Base-by-base conservation (phyloP, 2,797 vertebrate genomes). In the Astyanax mexicanus region DNA sequence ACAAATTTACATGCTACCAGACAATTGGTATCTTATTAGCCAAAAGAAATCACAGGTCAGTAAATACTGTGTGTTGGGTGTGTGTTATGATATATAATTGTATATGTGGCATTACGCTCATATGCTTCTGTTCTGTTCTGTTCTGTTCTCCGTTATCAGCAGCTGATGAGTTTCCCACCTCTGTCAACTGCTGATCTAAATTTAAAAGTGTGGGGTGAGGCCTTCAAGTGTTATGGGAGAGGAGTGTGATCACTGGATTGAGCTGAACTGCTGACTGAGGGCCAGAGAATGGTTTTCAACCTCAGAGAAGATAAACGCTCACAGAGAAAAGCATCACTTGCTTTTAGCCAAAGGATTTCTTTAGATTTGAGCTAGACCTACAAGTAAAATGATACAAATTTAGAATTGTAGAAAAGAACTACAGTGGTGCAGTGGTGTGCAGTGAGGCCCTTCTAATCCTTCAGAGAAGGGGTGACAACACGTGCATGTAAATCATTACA, bases 181-280 rank as follows among this genome's bases (percentile, higher is more conserved):
- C 51, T 72, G 51, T 67, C 52, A 67, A 78, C 40, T 4, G 44
- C 76, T 68, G 76, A 61, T 73, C 76, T 78, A 78, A 78, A 78
- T 67, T 78, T 72, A 44, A 67, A 77, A 17, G 51, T 57, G 60
- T 62, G 66, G 69, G 37, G 9, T 23, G 66, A 54, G 45, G 58
- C 55, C 12, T 62, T n/a, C 61, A 40, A 54, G 23, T 38, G 10
- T 17, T 3, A 19, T 32, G 3, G 4, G 51, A 29, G 44, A 51
- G 4, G 44, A 21, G 12, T 15, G 47, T 3, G 62, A 27, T 40
- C 13, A 17, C 32, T 23, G 19, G 19, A 1, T 35, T 4, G 19
- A 32, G 35, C 35, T 42, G 13, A 51, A 44, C 13, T 23, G 37
- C 8, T 0, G 32, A 54, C 25, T 21, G 32, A 25, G 1, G 32